A percentile compares a stretch with the other conserved stretches of the same genome.
Evolutionary conservation across 2,113 vertebrate species (phyloP).

Genomic region (Camelus bactrianus): DNA sequence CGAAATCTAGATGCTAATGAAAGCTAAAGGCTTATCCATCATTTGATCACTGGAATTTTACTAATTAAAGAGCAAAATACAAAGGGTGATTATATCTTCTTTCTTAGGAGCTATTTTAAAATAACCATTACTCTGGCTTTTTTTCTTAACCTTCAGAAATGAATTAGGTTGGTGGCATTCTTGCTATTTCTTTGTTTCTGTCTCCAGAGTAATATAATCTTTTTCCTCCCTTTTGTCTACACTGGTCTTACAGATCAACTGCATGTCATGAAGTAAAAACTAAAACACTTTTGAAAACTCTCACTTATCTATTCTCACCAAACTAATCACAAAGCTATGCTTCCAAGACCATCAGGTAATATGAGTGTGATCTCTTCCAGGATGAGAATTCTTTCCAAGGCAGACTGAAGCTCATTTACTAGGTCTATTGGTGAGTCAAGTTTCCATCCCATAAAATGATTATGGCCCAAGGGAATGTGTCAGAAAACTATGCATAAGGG

Average conservation of each 20-base stretch:
- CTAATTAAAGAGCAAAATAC: slow-evolving; percentile 22
- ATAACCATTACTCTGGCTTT: background rate
- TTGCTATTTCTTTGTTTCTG: background rate
- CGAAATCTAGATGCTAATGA: slow-evolving; percentile 20
- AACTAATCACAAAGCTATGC: background rate
- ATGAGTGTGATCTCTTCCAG: background rate
- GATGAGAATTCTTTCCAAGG: background rate
- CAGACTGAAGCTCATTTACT: background rate
- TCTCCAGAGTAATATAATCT: background rate
- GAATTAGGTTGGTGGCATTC: background rate
- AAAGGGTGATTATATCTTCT: slow-evolving; percentile 27
- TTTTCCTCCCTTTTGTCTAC: background rate
- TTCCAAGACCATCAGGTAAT: background rate
- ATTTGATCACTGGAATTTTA: background rate
- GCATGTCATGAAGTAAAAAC: background rate
- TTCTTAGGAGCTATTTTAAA: background rate
- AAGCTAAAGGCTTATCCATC: background rate
- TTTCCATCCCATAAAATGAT: background rate
- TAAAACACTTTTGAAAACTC: background rate
- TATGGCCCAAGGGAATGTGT: background rate
- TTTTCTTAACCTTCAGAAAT: background rate
- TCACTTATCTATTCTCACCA: background rate
- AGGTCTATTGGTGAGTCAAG: background rate
- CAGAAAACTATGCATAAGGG: background rate
- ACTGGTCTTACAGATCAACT: background rate